These are phyloP conservation scores for Rhabditoides inermis DNA, from an alignment of 2,888 invertebrate genomes.

Conservation along the genomic window DNA sequence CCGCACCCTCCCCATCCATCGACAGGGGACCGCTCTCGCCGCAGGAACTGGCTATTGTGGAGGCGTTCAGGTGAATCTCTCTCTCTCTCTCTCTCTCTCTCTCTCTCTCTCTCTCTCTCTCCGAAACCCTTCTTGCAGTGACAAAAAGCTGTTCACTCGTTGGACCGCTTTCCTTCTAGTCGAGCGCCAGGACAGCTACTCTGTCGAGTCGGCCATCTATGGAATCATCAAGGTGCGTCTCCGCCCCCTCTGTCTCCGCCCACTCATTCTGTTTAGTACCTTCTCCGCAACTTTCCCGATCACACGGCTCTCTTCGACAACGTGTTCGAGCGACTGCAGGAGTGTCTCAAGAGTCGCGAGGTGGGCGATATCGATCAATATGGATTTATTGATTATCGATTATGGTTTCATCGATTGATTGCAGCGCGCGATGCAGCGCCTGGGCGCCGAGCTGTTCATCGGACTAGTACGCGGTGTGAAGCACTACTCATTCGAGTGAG, in stretches of 20 bases:
- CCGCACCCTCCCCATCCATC: neutral
- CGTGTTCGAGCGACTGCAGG: slow-evolving; percentile 7
- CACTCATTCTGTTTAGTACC: slow-evolving; percentile 11
- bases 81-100: neutral
- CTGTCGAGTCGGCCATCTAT: slow-evolving; percentile 5
- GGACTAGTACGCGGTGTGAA: slow-evolving; percentile 13
- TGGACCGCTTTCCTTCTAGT: too few species aligned
- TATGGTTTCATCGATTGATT: neutral
- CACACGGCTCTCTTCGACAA: slow-evolving; percentile 9
- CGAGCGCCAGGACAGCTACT: neutral
- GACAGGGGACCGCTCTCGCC: slow-evolving; percentile 5
- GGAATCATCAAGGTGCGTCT: slow-evolving; percentile 5
- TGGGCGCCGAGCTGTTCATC: slow-evolving; percentile 24
- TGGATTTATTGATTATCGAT: neutral
- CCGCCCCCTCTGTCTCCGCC: neutral
- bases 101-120: neutral
- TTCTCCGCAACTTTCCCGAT: slow-evolving; percentile 24
- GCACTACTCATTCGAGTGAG: too few species aligned
- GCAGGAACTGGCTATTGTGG: slow-evolving; percentile 9
- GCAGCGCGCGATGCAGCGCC: slow-evolving; percentile 15
- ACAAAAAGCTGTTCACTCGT: too few species aligned
- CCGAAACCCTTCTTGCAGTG: neutral
- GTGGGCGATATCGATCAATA: neutral
- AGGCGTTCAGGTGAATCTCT: slow-evolving; percentile 9
- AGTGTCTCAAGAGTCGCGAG: slow-evolving; percentile 9